phyloP scores from a whole-genome alignment of 1,140 invertebrate genomes.

The Atta colombica region DNA sequence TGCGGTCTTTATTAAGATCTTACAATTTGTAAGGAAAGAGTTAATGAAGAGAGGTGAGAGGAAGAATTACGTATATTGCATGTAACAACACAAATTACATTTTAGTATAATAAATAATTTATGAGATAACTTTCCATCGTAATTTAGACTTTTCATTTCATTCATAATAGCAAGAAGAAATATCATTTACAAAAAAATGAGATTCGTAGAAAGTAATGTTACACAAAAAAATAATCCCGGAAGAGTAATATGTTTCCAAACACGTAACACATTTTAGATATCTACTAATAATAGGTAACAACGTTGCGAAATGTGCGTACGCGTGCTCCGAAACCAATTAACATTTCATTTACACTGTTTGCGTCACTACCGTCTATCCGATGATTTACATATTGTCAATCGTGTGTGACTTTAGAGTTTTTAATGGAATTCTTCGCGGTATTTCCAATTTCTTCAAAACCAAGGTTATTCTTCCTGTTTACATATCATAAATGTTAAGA shows the following conservation, averaged over 20 bases:
- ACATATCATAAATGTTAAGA: not conserved
- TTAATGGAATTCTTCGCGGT: conserved; percentile 16
- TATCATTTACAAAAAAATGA: not conserved
- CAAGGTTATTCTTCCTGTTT: not conserved
- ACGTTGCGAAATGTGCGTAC: conserved; percentile 15
- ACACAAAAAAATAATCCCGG: not conserved
- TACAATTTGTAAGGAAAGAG: not conserved
- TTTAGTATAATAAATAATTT: conserved; percentile 14
- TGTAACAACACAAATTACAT: not conserved
- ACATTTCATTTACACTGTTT: not conserved
- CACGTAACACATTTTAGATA: conserved; percentile 28
- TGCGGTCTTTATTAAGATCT: not conserved
- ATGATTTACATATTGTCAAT: conserved; percentile 12
- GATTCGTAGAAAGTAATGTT: not conserved
- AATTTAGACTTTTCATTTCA: conserved; percentile 2
- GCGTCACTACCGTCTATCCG: not conserved
- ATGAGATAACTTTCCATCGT: not conserved
- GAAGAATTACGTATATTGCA: not conserved
- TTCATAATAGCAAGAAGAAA: not conserved
- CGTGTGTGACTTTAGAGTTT: conserved; percentile 39
- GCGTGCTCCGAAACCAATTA: conserved; percentile 14
- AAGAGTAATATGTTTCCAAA: not conserved
- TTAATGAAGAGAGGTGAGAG: not conserved
- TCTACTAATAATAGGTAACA: conserved; percentile 11
- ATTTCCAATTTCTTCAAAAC: conserved; percentile 21